Percentiles rank a stretch among this genome's conserved stretches.
Conservation (phyloP, 2,888 invertebrate species). For the Leuctra nigra region DNA sequence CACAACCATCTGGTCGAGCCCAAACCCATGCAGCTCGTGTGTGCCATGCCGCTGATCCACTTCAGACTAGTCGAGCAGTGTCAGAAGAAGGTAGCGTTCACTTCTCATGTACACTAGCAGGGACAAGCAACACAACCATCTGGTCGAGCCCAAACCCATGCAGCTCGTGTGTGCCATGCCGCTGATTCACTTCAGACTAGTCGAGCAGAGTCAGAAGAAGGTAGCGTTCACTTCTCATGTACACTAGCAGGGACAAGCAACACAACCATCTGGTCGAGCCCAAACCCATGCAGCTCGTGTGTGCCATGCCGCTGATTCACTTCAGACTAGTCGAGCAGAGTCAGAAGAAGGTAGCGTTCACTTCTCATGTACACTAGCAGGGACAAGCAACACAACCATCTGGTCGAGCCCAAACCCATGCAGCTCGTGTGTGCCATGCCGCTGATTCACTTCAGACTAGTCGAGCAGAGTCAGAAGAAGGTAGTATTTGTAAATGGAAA, state of each 20-base stretch:
- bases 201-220: too few species aligned
- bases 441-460: constrained; percentile 78
- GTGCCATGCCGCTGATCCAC: constrained; percentile 73
- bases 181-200: constrained; percentile 80
- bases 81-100: too few species aligned
- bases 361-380: constrained; percentile 84
- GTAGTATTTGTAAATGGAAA: too few species aligned
- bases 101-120: constrained; percentile 84
- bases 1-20: constrained; percentile 69
- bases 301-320: constrained; percentile 73
- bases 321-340: too few species aligned
- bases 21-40: constrained; percentile 78
- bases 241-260: constrained; percentile 81
- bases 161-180: constrained; percentile 76
- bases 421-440: constrained; percentile 76
- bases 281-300: constrained; percentile 78
- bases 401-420: constrained; percentile 81
- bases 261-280: constrained; percentile 69
- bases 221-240: too few species aligned
- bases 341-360: too few species aligned
- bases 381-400: constrained; percentile 63
- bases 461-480: too few species aligned
- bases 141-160: constrained; percentile 81
- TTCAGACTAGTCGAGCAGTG: constrained; percentile 48
- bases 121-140: constrained; percentile 63